Conservation (phyloP, 2,797 vertebrate species). For the Dendrocincla fuliginosa region DNA sequence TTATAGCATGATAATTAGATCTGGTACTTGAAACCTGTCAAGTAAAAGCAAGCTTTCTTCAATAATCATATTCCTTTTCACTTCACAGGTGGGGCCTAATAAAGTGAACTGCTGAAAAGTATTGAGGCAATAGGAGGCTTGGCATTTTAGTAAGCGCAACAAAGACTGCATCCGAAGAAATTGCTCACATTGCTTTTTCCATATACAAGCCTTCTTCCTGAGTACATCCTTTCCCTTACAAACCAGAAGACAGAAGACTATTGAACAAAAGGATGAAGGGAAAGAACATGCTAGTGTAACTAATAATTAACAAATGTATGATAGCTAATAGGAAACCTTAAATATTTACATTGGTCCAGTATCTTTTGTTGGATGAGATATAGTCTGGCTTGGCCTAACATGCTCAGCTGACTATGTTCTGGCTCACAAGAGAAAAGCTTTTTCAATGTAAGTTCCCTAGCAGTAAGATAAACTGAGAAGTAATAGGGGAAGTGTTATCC, state of each 20-base stretch:
- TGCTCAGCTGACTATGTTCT: background rate
- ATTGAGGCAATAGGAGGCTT: background rate
- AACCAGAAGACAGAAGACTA: background rate
- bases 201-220: background rate
- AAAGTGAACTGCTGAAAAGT: conserved; percentile 51
- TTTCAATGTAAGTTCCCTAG: background rate
- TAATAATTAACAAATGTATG: background rate
- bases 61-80: background rate
- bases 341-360: background rate
- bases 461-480: background rate
- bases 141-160: background rate
- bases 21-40: conserved; percentile 55
- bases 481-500: background rate
- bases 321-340: background rate
- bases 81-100: conserved; percentile 44
- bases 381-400: background rate
- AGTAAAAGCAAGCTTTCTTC: conserved; percentile 45
- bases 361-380: background rate
- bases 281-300: background rate
- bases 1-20: conserved; percentile 57
- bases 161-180: background rate
- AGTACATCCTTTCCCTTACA: background rate
- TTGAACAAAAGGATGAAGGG: background rate
- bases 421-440: background rate
- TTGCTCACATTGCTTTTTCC: background rate